These are phyloP conservation scores for Drosophila robusta DNA, from an alignment of 2,888 invertebrate species.

Conservation along the genomic window DNA sequence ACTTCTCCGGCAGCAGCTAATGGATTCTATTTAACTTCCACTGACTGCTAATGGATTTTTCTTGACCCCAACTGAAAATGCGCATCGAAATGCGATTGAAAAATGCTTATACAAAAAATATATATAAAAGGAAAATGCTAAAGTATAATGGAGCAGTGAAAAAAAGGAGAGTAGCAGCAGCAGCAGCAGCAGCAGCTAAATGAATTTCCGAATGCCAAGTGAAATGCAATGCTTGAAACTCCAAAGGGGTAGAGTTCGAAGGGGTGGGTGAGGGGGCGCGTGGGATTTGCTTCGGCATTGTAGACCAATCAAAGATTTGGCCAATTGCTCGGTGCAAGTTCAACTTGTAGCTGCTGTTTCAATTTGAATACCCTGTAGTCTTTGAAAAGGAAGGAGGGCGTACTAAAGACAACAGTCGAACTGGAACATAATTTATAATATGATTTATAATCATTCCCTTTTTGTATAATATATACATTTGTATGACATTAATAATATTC, in stretches of 20 bases:
- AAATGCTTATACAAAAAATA: conserved; percentile 71
- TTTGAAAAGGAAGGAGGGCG: not conserved
- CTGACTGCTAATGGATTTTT: conserved; percentile 84
- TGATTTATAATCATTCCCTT: no score
- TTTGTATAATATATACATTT: no score
- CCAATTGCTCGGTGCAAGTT: conserved; percentile 37
- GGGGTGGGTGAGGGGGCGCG: not conserved
- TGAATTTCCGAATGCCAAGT: conserved; percentile 59
- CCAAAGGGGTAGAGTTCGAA: not conserved
- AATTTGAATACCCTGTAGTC: conserved; percentile 14
- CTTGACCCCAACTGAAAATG: conserved; percentile 84
- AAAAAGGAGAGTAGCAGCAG: conserved; percentile 32
- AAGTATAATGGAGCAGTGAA: conserved; percentile 66
- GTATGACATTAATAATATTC: no score
- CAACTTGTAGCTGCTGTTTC: conserved; percentile 24
- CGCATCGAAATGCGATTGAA: conserved; percentile 80
- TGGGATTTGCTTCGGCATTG: conserved; percentile 9
- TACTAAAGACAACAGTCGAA: not conserved
- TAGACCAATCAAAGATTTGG: conserved; percentile 43
- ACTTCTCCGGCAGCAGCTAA: conserved; percentile 74
- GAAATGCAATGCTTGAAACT: conserved; percentile 41
- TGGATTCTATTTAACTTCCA: conserved; percentile 85
- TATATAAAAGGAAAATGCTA: conserved; percentile 55
- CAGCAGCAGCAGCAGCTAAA: conserved; percentile 42
- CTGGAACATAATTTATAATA: no score